A percentile compares a stretch with the other conserved stretches of the same genome.
phyloP scores from a whole-genome alignment of 2,113 vertebrate species.

The Oxygymnocypris stewartii region DNA sequence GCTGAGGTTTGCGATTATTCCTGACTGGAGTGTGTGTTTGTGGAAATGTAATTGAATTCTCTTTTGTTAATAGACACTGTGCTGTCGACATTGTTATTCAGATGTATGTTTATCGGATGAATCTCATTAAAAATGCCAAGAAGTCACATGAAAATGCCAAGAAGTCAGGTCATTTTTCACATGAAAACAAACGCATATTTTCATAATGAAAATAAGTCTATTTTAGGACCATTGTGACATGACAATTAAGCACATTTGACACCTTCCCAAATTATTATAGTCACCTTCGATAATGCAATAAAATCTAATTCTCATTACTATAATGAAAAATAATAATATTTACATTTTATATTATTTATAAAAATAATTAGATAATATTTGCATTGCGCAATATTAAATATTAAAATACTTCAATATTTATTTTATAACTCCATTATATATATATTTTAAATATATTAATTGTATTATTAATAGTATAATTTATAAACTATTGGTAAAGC shows the following conservation, averaged over 20 bases:
- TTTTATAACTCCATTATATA: background rate
- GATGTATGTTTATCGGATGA: background rate
- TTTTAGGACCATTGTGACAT: background rate
- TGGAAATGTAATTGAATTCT: conserved; percentile 22
- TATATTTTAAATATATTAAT: background rate
- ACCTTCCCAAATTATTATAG: background rate
- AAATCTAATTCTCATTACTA: background rate
- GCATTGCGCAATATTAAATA: background rate
- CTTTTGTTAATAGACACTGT: background rate
- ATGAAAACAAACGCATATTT: background rate
- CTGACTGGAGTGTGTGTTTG: background rate
- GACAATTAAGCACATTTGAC: background rate
- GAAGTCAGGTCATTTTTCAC: background rate
- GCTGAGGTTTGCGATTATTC: background rate
- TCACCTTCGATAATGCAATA: background rate
- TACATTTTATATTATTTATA: background rate
- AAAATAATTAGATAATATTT: background rate
- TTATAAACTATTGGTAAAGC: background rate
- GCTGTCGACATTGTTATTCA: background rate
- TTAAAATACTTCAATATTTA: background rate
- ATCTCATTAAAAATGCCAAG: background rate
- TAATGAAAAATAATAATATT: background rate
- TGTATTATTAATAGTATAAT: background rate
- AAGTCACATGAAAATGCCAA: background rate
- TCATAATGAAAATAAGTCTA: background rate